phyloP scores from a whole-genome alignment of 2,113 vertebrate genomes.

The Heterotis niloticus region DNA sequence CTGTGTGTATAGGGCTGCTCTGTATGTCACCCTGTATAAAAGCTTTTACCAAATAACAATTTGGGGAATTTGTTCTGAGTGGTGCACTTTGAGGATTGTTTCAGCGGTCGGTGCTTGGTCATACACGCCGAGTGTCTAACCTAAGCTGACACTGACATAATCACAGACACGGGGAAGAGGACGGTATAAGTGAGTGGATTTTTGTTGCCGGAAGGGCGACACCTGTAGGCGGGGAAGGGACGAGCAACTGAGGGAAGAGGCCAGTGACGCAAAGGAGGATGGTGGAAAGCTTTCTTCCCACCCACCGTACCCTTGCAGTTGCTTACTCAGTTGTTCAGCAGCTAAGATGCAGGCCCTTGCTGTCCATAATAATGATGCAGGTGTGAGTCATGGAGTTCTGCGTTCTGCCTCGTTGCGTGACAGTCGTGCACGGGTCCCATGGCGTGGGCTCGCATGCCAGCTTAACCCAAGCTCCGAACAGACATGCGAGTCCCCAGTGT shows the following conservation, averaged over 20 bases:
- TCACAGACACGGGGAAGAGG: neutral
- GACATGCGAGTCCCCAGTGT: neutral
- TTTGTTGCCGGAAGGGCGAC: slow-evolving; percentile 14
- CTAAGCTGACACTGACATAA: neutral
- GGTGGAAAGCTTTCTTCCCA: slow-evolving; percentile 12
- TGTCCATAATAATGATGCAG: slow-evolving; percentile 9
- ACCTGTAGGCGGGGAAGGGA: slow-evolving; percentile 16
- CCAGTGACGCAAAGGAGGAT: neutral
- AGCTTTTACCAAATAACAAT: neutral
- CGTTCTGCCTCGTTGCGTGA: slow-evolving; percentile 1
- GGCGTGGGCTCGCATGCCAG: neutral
- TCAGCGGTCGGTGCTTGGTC: neutral
- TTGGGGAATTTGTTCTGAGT: neutral
- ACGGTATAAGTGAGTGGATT: neutral
- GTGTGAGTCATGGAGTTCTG: neutral
- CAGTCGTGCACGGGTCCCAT: slow-evolving; percentile 17
- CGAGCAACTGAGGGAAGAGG: neutral
- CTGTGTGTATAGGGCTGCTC: neutral
- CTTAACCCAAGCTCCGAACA: slow-evolving; percentile 21
- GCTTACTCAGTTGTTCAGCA: neutral
- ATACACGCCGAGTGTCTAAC: neutral
- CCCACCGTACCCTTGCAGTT: slow-evolving; percentile 10
- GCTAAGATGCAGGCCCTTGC: neutral
- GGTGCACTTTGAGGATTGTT: slow-evolving; percentile 3
- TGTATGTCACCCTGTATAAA: neutral